Conservation (phyloP, 2,113 vertebrate species). For the Steatornis caripensis region DNA sequence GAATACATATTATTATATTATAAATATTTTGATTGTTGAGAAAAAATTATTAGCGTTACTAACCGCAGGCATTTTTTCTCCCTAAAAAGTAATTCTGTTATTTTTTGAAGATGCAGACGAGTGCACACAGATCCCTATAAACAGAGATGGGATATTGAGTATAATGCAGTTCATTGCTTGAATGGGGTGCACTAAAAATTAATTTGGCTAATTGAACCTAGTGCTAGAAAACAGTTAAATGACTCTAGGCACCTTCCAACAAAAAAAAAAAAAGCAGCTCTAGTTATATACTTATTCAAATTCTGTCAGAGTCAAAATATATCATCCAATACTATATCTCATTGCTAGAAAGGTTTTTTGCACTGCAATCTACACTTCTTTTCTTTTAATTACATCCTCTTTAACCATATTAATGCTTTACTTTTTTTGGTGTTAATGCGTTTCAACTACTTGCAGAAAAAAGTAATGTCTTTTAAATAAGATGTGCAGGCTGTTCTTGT, state of each 20-base stretch:
- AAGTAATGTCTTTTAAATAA: not conserved
- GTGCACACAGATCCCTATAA: not conserved
- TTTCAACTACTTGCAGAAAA: not conserved
- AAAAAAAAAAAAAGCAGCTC: not conserved
- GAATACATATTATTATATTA: not conserved
- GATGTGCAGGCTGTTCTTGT: not conserved
- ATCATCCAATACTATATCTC: not conserved
- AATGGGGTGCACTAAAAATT: not conserved
- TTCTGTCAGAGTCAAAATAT: not conserved
- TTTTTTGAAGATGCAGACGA: not conserved
- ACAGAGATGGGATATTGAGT: not conserved
- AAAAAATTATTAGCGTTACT: not conserved
- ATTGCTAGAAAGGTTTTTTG: not conserved
- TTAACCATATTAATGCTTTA: not conserved
- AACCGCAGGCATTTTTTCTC: not conserved
- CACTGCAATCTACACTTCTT: not conserved
- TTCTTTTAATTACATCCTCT: not conserved
- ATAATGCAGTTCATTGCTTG: not conserved
- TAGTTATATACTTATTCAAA: not conserved
- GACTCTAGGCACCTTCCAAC: not conserved
- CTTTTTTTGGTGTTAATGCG: not conserved
- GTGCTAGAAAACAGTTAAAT: not conserved
- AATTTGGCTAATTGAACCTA: not conserved
- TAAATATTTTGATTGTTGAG: not conserved
- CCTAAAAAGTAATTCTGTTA: not conserved